phyloP scores from a whole-genome alignment of 2,113 vertebrate genomes.

The Chunga burmeisteri region DNA sequence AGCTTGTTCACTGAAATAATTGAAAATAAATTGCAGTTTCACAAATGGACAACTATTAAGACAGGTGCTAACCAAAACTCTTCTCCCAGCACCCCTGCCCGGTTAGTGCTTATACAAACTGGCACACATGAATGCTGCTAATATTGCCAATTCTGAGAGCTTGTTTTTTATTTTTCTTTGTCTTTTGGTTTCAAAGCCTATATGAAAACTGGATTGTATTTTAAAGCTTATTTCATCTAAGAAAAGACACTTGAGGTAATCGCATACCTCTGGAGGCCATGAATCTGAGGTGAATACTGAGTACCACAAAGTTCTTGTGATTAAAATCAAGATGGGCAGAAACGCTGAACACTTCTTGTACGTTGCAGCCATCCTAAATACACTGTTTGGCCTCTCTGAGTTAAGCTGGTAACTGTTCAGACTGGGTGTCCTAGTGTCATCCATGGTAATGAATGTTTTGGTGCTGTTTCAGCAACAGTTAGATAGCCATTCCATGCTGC shows the following conservation, averaged over 20 bases:
- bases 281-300: background rate
- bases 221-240: background rate
- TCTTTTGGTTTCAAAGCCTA: background rate
- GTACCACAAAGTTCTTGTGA: background rate
- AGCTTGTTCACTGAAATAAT: background rate
- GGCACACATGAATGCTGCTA: background rate
- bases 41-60: background rate
- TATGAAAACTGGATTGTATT: background rate
- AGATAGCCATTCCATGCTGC: background rate
- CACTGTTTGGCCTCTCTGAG: background rate
- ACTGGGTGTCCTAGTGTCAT: background rate
- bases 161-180: background rate
- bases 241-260: background rate
- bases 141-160: background rate
- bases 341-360: accelerated
- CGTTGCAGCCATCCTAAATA: background rate
- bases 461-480: background rate
- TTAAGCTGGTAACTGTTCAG: background rate
- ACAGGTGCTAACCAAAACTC: background rate
- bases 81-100: background rate
- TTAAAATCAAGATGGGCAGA: background rate
- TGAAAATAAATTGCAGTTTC: background rate
- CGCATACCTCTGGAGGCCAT: background rate
- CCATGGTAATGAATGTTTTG: background rate
- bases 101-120: background rate